Base-by-base conservation (phyloP, 1,140 invertebrate genomes). In the Zaprionus kolodkinae region DNA sequence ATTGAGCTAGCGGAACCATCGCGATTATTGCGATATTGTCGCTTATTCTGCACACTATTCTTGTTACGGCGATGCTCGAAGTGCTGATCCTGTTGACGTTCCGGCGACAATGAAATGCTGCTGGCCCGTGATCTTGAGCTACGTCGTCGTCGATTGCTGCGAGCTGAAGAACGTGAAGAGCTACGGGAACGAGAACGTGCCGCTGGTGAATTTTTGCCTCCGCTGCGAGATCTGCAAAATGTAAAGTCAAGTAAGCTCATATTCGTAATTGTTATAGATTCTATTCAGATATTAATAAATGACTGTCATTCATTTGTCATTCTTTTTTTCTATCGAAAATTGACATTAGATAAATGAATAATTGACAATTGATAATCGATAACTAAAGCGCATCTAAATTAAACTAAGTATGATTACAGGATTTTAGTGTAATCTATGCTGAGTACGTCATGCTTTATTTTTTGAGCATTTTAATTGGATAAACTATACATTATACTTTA, bases 11-110 rank as follows among this genome's bases (percentile, higher is more conserved):
- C 96, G 0, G 95, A 96, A 33, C 95, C 96, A 75, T 96, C 96
- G 50, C 96, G 96, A 84, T 97, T 97, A 57, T 97, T 97, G 10
- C 97, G 94, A 85, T 98, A 98, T 60, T 97, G 97, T 27, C 97
- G 93, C 77, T 96, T 96, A 45, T 96, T 96, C 85, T 97, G 96
- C 9, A 97, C 94, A 55, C 96, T 96, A 72, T 96, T 95, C 82
- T 96, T 96, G 78, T 96, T 96, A 75, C 95, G 96, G 6, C 94
- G 93, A 69, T 96, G 95, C 85, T 96, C 96, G 88, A 96, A 96
- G 76, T 95, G 94, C 33, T 94, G 94, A 68, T 90, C 79, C 83
- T 94, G 93, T 76, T 91, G 43, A 67, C 89, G 30, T 74, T 87
- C 48, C 65, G 75, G 30, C 52, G 85, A 45, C 56, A 78, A 12